Evolutionary conservation across 1,140 invertebrate species (phyloP), one percentile per base, ranked within the genome.

Genomic region (Octopus bimaculoides): DNA sequence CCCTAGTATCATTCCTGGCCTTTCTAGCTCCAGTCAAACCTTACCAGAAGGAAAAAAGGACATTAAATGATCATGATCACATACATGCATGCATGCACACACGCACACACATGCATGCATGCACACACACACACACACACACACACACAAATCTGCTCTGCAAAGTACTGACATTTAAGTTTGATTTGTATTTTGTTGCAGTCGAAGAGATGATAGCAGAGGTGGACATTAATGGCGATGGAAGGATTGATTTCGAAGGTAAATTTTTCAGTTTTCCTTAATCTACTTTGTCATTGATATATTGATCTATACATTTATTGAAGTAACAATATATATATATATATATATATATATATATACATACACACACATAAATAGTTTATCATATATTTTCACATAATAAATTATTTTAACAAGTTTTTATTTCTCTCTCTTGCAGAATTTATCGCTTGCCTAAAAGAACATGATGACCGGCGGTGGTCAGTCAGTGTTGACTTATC

Each of bases 401-500:
- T 41, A 2, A 41, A 41, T 79, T 6, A 52, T 75, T n/a, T 54
- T 75, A 5, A 52, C 17, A 17, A 8, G 12, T 41, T n/a, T 55
- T 54, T 69, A 54, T 52, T 73, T 69, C 61, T 77, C 53, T 54
- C 53, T 55, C n/a, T 52, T 54, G 2, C 81, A 84, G 83, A 84
- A 52, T 84, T 84, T 71, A 84, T 84, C n/a, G 80, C 83, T 4
- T 84, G 83, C 71, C 81, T 84, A 81, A 80, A 81, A 71, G 79
- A 69, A 12, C 81, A 84, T 14, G 80, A 84, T 52, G 80, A 81
- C 66, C 66, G 66, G 17, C 66, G 66, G 5, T 71, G 66, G 17
- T 71, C 66, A 10, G 66, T 71, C 6, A 14, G 17, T 14, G 17
- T 71, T 20, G 66, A 71, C 26, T 20, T 71, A n/a, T 71, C 66